These are phyloP conservation scores for Cosmopolites sordidus DNA, from an alignment of 2,888 invertebrate genomes.

Conservation along the genomic window DNA sequence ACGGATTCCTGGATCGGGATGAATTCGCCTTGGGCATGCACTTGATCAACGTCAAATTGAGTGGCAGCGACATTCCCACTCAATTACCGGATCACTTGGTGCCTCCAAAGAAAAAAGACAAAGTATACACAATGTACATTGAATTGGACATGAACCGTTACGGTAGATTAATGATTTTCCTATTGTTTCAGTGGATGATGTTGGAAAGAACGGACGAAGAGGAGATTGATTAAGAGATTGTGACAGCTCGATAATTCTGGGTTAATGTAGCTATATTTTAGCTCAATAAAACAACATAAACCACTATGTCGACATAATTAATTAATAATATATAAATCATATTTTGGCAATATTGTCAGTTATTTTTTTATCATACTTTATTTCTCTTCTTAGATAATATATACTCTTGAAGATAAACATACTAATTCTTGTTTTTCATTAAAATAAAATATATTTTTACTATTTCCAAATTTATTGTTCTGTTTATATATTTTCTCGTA, in stretches of 20 bases:
- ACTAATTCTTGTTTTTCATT: too few relatives aligned
- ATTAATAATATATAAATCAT: too few relatives aligned
- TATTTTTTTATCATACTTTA: too few relatives aligned
- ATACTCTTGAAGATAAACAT: too few relatives aligned
- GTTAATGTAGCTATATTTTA: background rate
- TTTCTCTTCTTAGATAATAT: too few relatives aligned
- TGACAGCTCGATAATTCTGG: background rate
- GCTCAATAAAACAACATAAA: too few relatives aligned
- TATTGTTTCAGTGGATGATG: slow-evolving; percentile 10
- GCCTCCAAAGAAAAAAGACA: slow-evolving; percentile 71
- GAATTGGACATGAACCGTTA: background rate
- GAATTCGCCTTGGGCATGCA: slow-evolving; percentile 98
- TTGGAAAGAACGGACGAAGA: slow-evolving; percentile 4
- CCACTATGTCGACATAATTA: too few relatives aligned
- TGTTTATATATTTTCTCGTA: too few relatives aligned
- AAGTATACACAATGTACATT: slow-evolving; percentile 23
- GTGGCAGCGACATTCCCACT: slow-evolving; percentile 84
- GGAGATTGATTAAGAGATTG: background rate
- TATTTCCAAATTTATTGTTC: too few relatives aligned
- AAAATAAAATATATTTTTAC: too few relatives aligned
- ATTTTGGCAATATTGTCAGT: too few relatives aligned
- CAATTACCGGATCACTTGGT: slow-evolving; percentile 83
- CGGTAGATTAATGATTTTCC: too few relatives aligned
- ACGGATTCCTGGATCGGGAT: slow-evolving; percentile 88
- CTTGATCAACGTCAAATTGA: slow-evolving; percentile 82